A percentile compares a stretch with the other conserved stretches of the same genome.
Evolutionary conservation across 2,888 invertebrate genomes (phyloP).

Genomic region (Arge pagana): DNA sequence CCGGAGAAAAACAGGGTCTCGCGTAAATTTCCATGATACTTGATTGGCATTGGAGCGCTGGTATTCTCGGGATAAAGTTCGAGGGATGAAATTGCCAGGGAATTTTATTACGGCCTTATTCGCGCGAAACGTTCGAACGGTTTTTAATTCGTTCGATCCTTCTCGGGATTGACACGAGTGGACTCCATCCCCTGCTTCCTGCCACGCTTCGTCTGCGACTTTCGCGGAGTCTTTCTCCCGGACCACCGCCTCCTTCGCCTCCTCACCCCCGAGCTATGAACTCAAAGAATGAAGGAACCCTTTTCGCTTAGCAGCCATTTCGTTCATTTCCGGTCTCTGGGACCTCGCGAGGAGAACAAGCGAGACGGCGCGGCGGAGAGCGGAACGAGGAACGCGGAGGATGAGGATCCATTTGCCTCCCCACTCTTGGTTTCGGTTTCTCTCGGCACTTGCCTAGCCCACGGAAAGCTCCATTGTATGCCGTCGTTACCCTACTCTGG

Average conservation of each 20-base stretch:
- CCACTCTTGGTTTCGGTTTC: not conserved
- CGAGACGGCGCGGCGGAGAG: constrained; percentile 26
- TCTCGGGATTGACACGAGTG: not conserved
- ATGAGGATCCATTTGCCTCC: constrained; percentile 53
- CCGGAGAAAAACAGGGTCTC: too few species aligned
- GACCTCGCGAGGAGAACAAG: too few species aligned
- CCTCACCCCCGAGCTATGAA: constrained; percentile 46
- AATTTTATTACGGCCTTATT: too few species aligned
- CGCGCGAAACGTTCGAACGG: not conserved
- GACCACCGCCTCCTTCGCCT: constrained; percentile 4
- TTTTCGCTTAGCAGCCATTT: constrained; percentile 56
- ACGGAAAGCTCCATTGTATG: constrained; percentile 24
- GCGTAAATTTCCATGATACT: too few species aligned
- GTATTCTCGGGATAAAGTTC: too few species aligned
- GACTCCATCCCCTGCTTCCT: not conserved
- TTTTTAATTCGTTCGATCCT: constrained; percentile 1
- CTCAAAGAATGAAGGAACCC: constrained; percentile 40
- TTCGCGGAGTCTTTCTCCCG: not conserved
- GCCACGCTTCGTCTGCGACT: not conserved
- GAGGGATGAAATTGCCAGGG: too few species aligned
- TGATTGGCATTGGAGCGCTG: too few species aligned
- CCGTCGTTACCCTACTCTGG: too few species aligned
- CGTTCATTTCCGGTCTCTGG: constrained; percentile 54
- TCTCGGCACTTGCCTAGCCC: constrained; percentile 24
- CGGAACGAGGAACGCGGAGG: constrained; percentile 27